Base-by-base conservation (phyloP, 1,140 invertebrate species). In the Proctacanthus coquilletti region DNA sequence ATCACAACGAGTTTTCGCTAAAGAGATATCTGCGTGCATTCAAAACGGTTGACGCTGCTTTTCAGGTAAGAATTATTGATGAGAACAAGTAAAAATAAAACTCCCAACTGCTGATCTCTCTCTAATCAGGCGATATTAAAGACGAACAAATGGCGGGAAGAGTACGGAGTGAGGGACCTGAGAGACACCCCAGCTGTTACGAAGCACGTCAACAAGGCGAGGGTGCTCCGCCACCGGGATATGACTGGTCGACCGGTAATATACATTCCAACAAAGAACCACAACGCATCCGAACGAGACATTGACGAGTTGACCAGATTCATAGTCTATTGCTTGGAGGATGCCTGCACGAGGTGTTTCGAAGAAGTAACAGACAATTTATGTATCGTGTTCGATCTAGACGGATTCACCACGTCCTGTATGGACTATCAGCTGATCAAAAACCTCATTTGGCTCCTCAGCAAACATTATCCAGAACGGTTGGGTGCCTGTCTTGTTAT, bases 371-470 rank as follows among this genome's bases (percentile, higher is more conserved):
- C 79, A n/a, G 79, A 82, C 54, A 80, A 77, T 49, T 51, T 82
- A 3, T 81, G 78, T 49, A 80, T 81, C 47, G 71, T 83, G 18
- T 81, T 83, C 61, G 79, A 83, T 50, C 49, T 83, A 36, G 71
- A 72, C 36, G 73, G 74, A 39, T 81, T 83, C 50, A 76, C 74
- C 25, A 56, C 80, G 20, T 70, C 64, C 14, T 79, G 75, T 49
- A 80, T 81, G 78, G 77, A 82, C 47, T 80, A 81, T 52, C 77
- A 78, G 53, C 64, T 81, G 37, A 67, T 81, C 1, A 80, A 81
- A 53, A 80, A 80, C 48, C 54, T 83, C 14, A 81, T 83, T 31
- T 80, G 77, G 77, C 56, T 81, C 15, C 62, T 81, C 4, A 74
- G 75, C 43, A 68, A 71, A 42, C 76, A 81, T 50, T 83, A 79